Percentiles rank a stretch among this genome's conserved stretches.
Evolutionary conservation across 2,113 vertebrate species (phyloP).

Genomic region (Mus spicilegus): DNA sequence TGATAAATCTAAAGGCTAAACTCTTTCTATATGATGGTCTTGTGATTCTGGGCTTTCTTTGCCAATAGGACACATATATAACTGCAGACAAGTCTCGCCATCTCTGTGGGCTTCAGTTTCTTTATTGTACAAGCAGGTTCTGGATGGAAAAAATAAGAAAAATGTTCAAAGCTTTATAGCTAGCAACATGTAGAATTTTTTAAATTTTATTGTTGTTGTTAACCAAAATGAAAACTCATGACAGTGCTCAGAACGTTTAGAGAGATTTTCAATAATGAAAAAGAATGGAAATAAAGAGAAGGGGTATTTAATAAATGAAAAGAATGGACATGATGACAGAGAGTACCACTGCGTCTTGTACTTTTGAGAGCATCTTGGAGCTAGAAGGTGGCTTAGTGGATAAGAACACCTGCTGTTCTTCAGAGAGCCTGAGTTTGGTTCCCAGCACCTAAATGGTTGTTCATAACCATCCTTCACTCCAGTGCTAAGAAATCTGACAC

Average conservation of each 20-base stretch:
- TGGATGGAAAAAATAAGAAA: background rate
- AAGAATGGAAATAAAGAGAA: background rate
- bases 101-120: background rate
- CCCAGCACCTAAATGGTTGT: background rate
- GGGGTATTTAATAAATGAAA: slow-evolving; percentile 26
- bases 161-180: background rate
- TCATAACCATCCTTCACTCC: background rate
- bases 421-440: background rate
- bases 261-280: background rate
- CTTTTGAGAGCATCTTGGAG: background rate
- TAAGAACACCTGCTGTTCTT: background rate
- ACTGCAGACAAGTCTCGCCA: background rate
- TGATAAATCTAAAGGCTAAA: background rate
- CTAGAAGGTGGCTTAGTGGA: background rate
- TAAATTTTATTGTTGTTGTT: background rate
- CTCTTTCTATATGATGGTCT: rapidly evolving
- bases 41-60: background rate
- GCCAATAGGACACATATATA: too few species aligned
- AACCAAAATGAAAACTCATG: background rate
- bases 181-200: background rate
- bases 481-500: background rate
- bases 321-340: background rate
- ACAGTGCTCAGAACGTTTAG: background rate
- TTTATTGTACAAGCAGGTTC: background rate
- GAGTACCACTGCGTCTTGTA: background rate